phyloP scores from a whole-genome alignment of 1,140 invertebrate species.

The Neoseiulus cucumeris region DNA sequence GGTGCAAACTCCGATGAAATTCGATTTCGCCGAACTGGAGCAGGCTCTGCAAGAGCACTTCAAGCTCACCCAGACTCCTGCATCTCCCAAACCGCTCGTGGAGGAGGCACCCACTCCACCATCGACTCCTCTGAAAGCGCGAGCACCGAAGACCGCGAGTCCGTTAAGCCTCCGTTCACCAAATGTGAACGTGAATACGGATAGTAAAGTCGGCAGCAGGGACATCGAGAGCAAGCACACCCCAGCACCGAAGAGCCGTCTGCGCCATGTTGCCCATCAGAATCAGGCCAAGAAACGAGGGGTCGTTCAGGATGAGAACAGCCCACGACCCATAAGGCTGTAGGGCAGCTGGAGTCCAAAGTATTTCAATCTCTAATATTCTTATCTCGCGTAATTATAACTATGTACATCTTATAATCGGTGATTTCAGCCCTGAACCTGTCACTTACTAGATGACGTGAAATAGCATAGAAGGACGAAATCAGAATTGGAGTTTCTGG shows the following conservation, averaged over 20 bases:
- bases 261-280: background rate
- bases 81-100: background rate
- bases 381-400: no score
- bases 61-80: background rate
- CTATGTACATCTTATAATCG: no score
- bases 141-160: background rate
- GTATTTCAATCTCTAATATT: no score
- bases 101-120: background rate
- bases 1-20: constrained; percentile 2
- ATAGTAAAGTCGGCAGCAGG: background rate
- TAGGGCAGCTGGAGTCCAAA: background rate
- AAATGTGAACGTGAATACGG: background rate
- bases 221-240: background rate
- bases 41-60: background rate
- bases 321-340: background rate
- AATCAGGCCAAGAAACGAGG: background rate
- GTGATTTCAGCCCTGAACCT: no score
- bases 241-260: background rate
- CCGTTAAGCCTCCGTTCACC: background rate
- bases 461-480: no score
- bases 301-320: constrained; percentile 1
- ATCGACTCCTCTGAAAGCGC: background rate
- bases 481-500: no score
- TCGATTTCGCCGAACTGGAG: background rate
- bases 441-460: no score